Conservation (phyloP, 2,797 vertebrate genomes). For the Scarus forsteni region DNA sequence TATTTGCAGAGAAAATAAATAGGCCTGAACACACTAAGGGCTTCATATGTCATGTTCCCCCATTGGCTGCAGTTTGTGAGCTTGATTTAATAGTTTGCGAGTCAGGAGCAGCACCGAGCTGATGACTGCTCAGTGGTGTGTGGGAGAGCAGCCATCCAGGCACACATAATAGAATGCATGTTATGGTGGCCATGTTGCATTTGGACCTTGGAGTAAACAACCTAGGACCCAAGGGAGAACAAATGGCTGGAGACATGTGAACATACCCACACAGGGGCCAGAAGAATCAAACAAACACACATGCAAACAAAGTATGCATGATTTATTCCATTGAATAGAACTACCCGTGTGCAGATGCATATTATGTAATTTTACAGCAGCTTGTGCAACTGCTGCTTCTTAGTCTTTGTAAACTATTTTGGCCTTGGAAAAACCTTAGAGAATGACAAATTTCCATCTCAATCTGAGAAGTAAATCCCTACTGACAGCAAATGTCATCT, state of each 20-base stretch:
- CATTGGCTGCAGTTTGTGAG: slow-evolving; percentile 2
- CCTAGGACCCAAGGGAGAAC: slow-evolving; percentile 34
- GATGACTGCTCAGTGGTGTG: slow-evolving; percentile 47
- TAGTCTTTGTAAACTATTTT: slow-evolving; percentile 1
- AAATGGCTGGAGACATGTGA: slow-evolving; percentile 54
- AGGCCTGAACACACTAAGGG: not conserved
- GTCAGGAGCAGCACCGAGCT: slow-evolving; percentile 34
- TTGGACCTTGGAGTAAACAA: slow-evolving; percentile 52
- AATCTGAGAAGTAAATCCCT: not conserved
- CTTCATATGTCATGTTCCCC: slow-evolving; percentile 11
- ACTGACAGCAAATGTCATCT: slow-evolving; percentile 23
- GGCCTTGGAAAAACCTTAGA: not conserved
- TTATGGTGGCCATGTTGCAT: slow-evolving; percentile 47
- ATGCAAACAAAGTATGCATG: not conserved
- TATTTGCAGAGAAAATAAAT: slow-evolving; percentile 1
- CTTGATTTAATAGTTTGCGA: slow-evolving; percentile 33
- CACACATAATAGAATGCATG: slow-evolving; percentile 49
- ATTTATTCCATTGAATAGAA: slow-evolving; percentile 9
- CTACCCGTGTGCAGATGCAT: not conserved
- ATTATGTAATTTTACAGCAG: slow-evolving; percentile 8
- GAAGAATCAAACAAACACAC: not conserved
- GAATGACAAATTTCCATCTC: not conserved
- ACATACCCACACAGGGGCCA: slow-evolving; percentile 31
- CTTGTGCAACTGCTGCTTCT: not conserved
- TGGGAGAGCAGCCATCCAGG: slow-evolving; percentile 28